Evolutionary conservation across 2,888 invertebrate species (phyloP).

Genomic region (Netelia melanura): DNA sequence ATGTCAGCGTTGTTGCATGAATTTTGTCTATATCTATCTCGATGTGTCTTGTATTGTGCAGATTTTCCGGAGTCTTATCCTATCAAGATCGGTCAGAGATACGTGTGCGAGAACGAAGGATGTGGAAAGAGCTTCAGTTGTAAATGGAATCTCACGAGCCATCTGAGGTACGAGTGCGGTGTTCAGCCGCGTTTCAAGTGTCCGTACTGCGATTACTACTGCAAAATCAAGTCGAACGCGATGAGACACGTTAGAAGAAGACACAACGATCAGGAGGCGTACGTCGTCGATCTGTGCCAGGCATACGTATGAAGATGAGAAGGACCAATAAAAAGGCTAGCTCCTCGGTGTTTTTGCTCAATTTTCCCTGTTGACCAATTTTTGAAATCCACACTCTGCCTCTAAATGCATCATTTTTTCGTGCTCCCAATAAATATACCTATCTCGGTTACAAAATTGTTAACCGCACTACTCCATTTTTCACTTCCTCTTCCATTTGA

Average conservation of each 20-base stretch:
- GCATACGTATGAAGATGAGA: neutral
- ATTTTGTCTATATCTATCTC: neutral
- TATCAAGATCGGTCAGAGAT: slow-evolving; percentile 30
- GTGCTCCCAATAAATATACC: neutral
- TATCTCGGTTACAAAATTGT: neutral
- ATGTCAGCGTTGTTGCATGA: neutral
- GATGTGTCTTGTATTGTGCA: slow-evolving; percentile 46
- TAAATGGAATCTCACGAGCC: slow-evolving; percentile 78
- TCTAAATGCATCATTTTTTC: neutral
- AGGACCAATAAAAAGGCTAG: neutral
- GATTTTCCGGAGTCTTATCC: neutral
- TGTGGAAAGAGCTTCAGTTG: slow-evolving; percentile 72
- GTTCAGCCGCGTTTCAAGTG: slow-evolving; percentile 82
- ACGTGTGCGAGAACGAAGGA: slow-evolving; percentile 50
- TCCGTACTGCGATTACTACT: slow-evolving; percentile 75
- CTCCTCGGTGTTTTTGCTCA: neutral
- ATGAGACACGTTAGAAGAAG: slow-evolving; percentile 77
- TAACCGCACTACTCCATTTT: neutral
- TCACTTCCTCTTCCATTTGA: neutral
- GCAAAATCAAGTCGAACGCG: slow-evolving; percentile 77
- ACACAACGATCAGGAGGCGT: slow-evolving; percentile 73
- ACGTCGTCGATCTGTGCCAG: slow-evolving; percentile 72
- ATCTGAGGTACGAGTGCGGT: slow-evolving; percentile 81
- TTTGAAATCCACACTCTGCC: neutral
- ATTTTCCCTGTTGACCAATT: neutral